These are phyloP conservation scores for Melanostigma gelatinosum DNA, from an alignment of 2,113 vertebrate species.

Conservation along the genomic window DNA sequence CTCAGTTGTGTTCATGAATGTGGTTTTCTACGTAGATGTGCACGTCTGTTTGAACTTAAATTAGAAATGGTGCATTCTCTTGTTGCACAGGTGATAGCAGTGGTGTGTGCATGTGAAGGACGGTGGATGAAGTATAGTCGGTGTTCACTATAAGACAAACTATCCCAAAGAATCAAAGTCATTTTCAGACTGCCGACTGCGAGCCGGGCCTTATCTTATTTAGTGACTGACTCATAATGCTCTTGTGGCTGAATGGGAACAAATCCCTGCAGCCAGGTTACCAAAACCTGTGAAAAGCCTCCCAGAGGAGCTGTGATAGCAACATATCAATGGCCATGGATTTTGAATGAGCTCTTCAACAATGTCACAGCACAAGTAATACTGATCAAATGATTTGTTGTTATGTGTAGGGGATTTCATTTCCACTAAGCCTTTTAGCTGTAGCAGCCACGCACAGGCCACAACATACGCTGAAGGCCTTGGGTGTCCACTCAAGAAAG, in stretches of 20 bases:
- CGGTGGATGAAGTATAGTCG: neutral
- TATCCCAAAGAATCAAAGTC: neutral
- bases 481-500: neutral
- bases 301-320: neutral
- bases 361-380: conserved; percentile 10
- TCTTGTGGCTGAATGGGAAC: conserved; percentile 14
- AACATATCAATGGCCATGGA: neutral
- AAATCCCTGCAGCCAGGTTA: conserved; percentile 22
- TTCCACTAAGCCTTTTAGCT: neutral
- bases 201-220: neutral
- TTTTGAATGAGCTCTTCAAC: conserved; percentile 15
- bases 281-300: conserved; percentile 23
- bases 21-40: neutral
- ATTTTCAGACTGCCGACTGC: neutral
- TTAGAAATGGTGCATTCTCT: neutral
- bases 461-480: neutral
- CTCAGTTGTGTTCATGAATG: neutral
- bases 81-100: neutral
- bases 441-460: neutral
- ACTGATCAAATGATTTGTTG: conserved; percentile 20
- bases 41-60: neutral
- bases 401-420: conserved; percentile 10
- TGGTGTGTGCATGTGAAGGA: neutral
- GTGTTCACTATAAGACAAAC: neutral
- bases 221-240: conserved; percentile 10